phyloP scores from a whole-genome alignment of 1,140 invertebrate genomes.

The Trichomalopsis sarcophagae region DNA sequence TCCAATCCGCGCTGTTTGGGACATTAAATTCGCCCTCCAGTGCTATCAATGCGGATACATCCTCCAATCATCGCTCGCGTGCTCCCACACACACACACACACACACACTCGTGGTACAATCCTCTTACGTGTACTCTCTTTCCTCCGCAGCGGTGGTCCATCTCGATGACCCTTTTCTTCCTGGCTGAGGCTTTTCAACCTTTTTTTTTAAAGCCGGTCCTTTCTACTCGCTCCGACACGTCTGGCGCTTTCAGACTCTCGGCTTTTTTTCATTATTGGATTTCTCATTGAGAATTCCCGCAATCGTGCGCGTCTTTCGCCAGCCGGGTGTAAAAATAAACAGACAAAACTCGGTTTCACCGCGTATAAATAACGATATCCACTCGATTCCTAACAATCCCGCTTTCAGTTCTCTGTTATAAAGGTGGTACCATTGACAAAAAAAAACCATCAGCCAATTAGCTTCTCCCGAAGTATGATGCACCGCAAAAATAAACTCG shows the following conservation, averaged over 20 bases:
- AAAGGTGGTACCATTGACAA: not conserved
- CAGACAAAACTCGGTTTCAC: not conserved
- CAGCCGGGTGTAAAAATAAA: not conserved
- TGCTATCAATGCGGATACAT: not conserved
- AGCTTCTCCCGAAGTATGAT: not conserved
- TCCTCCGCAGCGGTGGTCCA: not conserved
- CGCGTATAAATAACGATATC: not conserved
- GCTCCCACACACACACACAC: no score
- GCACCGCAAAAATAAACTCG: not conserved
- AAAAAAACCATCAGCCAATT: not conserved
- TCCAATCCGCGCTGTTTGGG: constrained; percentile 56
- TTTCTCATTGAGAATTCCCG: not conserved
- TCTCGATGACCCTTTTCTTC: constrained; percentile 19
- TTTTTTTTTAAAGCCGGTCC: not conserved
- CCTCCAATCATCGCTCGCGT: not conserved
- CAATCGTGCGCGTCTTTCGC: no score
- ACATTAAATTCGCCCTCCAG: constrained; percentile 61
- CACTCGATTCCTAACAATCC: not conserved
- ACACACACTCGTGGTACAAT: not conserved
- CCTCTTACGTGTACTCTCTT: not conserved
- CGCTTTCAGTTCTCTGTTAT: not conserved
- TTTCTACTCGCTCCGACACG: not conserved
- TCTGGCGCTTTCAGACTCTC: not conserved
- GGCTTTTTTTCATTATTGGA: not conserved
- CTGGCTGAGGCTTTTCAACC: not conserved